Base-by-base conservation (phyloP, 2,888 invertebrate genomes). In the Kuschelorhynchus macadamiae region DNA sequence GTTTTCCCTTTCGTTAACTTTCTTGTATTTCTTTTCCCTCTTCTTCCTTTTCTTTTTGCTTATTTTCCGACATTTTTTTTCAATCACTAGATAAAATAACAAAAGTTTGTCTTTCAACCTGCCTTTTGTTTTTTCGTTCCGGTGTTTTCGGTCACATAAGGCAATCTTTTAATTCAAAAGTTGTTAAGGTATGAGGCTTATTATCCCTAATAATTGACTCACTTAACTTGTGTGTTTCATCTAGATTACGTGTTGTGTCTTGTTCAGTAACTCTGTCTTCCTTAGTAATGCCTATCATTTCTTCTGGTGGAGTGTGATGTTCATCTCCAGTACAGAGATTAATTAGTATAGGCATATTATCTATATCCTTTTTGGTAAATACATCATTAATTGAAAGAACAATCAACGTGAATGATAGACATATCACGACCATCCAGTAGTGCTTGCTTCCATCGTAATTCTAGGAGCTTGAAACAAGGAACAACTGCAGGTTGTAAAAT, bases 401-500 rank as follows among this genome's bases (percentile, higher is more conserved):
- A 47, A n/a, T 47, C 20, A 47, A 47, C 20, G 1, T 47, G 20
- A 47, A 20, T 47, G 8, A 47, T 47, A 12, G 47, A 47, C 47
- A 20, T 21, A 47, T 47, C 20, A 11, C 20, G 7, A 47, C 20
- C 47, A 8, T 20, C 18, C 4, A 18, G 8, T 47, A 47, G 9
- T 3, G 20, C 76, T 30, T 74, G 66, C 44, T 74, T 73, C 73
- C 73, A 75, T 21, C 67, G 68, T 4, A 18, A 65, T 50, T 74
- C 75, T 8, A 76, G 39, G 0, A 73, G 74, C 18, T 74, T 76
- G 32, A 76, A 73, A 0, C 73, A 73, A 20, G 76, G 56, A 17
- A 79, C 74, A 63, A 78, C 77, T 0, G 71, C 72, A 7, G 25
- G 25, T 25, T 25, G 7, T 25, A 25, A 25, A 5, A 25, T 25